Base-by-base conservation (phyloP, 1,140 invertebrate genomes). In the Daktulosphaira vitifoliae region DNA sequence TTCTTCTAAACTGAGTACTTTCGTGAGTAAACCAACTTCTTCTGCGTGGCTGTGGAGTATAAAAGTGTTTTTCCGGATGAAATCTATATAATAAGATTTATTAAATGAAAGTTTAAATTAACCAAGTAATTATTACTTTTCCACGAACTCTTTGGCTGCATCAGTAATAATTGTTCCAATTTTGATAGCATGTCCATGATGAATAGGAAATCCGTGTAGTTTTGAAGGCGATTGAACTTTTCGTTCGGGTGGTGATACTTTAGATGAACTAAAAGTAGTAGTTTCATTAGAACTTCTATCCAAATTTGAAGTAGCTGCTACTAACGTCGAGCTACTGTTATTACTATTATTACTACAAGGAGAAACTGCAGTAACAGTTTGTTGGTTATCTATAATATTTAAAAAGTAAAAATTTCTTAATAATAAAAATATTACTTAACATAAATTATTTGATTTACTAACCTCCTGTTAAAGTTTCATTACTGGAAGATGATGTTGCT, bases 401-500 rank as follows among this genome's bases (percentile, higher is more conserved):
- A n/a, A n/a, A n/a, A n/a, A n/a, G n/a, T n/a, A 66, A 39, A 39
- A 50, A 29, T 48, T 26, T 49, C 4, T 39, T 66, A 25, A 16
- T 59, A 37, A 39, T 16, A 2, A 18, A 49, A 33, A 44, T 33
- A 33, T n/a, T n/a, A n/a, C n/a, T n/a, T n/a, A n/a, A n/a, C 51
- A 66, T 50, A 68, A 38, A 44, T 46, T 37, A 68, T 62, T 49
- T 65, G 65, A 51, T 69, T 64, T n/a, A n/a, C 72, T 78, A 84
- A 39, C 64, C 51, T 65, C 84, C 86, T 76, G 84, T 88, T 3
- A 87, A 74, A 29, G 85, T 89, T 71, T 87, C 85, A 50, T 83
- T 82, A 73, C 85, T 88, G 0, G 83, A 84, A 0, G 85, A 88
- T 1, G 80, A 81, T 0, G 82, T 79, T 69, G 87, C 84, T 44